Conservation (phyloP, 2,797 vertebrate species). For the Orientallactaga sibirica region DNA sequence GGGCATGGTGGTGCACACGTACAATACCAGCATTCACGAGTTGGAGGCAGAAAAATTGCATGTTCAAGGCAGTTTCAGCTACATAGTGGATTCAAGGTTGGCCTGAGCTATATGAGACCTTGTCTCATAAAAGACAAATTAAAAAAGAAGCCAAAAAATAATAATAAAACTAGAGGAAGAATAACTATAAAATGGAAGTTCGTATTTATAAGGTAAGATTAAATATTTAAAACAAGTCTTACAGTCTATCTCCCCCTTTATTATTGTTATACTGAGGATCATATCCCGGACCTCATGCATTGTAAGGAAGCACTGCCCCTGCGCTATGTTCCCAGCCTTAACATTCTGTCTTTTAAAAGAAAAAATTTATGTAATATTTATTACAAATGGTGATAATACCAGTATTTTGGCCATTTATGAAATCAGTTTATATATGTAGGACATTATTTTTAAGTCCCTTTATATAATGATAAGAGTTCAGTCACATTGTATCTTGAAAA, state of each 20-base stretch:
- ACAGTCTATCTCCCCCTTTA: background rate
- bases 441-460: background rate
- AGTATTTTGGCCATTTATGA: constrained; percentile 2
- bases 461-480: constrained; percentile 7
- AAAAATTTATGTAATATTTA: background rate
- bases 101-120: too few species aligned
- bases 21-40: too few species aligned
- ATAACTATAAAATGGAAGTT: constrained; percentile 8
- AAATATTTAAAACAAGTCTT: background rate
- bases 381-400: background rate
- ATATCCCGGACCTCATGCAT: background rate
- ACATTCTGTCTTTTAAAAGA: background rate
- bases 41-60: too few species aligned
- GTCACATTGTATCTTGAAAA: background rate
- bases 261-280: background rate
- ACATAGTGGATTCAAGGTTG: too few species aligned
- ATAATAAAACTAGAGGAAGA: background rate
- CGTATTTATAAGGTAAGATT: background rate
- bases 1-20: too few species aligned
- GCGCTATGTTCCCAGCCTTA: background rate
- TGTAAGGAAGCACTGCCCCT: background rate
- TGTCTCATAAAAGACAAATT: too few species aligned
- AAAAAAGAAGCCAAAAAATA: too few species aligned
- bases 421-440: background rate
- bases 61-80: too few species aligned